Conservation (phyloP, 1,140 invertebrate genomes). For the Mya arenaria region DNA sequence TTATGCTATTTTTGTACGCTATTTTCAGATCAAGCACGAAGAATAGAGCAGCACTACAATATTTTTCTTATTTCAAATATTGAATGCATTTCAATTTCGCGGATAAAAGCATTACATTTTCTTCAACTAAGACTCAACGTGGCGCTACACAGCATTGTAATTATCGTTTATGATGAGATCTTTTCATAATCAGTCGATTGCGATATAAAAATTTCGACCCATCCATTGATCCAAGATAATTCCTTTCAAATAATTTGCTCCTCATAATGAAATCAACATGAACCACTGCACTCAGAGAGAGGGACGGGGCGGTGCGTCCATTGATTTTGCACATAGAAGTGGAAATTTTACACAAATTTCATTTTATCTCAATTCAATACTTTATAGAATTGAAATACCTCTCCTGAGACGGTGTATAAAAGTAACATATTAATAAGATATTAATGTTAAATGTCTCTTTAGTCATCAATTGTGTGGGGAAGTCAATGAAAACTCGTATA, state of each 20-base stretch:
- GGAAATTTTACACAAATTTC: conserved; percentile 53
- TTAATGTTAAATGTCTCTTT: too few relatives aligned
- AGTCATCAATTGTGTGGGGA: too few relatives aligned
- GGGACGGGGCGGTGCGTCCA: conserved; percentile 7
- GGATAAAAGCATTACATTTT: too few relatives aligned
- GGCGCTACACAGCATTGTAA: conserved; percentile 12
- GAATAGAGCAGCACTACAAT: too few relatives aligned
- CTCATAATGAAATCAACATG: conserved; percentile 32
- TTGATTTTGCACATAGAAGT: conserved; percentile 37
- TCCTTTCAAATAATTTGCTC: conserved; percentile 44
- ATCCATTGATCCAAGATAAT: conserved; percentile 32
- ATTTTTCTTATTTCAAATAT: too few relatives aligned
- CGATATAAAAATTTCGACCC: conserved; percentile 19
- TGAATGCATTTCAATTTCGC: too few relatives aligned
- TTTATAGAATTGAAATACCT: too few relatives aligned
- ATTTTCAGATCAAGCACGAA: too few relatives aligned
- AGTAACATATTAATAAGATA: too few relatives aligned
- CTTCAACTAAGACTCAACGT: conserved; percentile 10
- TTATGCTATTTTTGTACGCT: too few relatives aligned
- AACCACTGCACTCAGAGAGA: conserved; percentile 32
- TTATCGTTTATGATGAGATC: conserved; percentile 8
- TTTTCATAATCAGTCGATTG: conserved; percentile 10
- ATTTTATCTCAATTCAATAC: conserved; percentile 39
- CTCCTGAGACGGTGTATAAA: too few relatives aligned
- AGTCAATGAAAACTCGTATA: too few relatives aligned